Evolutionary conservation across 1,140 invertebrate species (phyloP), one percentile per base, ranked within the genome.

Genomic region (Drosophila equinoxialis): DNA sequence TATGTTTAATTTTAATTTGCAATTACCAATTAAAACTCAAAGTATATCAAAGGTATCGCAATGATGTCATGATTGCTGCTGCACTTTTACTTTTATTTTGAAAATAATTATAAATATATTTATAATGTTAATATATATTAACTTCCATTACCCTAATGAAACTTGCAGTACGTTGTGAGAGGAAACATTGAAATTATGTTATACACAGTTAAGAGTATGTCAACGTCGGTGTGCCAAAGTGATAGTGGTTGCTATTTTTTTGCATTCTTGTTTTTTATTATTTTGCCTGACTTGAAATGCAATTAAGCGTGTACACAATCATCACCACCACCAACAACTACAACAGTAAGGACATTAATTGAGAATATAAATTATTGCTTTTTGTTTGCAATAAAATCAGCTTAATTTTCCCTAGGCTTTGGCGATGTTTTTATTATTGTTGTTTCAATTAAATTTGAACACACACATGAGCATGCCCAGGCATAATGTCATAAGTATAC

Each of bases 211-310:
- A 51, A 51, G 45, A 23, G 45, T 51, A 51, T 51, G 3, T 51
- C 0, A 10, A 23, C 1, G 7, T 23, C 45, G 45, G 45, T 23
- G 17, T 39, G 30, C 35, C 39, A 30, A 30, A 30, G 30, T 59
- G 33, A 39, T 20, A 11, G 39, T 55, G 23, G 23, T 54, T 63
- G 7, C 30, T 5, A 54, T 64, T 11, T 62, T 61, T 17, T 26
- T 48, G 30, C 13, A n/a, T 61, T 30, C 30, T 37, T 71, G 57
- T 41, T 68, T 65, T 45, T 60, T 70, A 81, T 70, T 48, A 70
- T 84, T 77, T 54, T 80, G 67, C 79, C 59, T 68, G 82, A 83
- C 76, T 86, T 79, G 68, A 77, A 78, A 75, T 79, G 76, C 83
- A 83, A 86, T 86, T 86, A 87, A 86, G 70, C 78, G 59, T 51